Percentiles rank a stretch among this genome's conserved stretches.
Conservation (phyloP, 2,888 invertebrate species). For the Harpagoxenus sublaevis region DNA sequence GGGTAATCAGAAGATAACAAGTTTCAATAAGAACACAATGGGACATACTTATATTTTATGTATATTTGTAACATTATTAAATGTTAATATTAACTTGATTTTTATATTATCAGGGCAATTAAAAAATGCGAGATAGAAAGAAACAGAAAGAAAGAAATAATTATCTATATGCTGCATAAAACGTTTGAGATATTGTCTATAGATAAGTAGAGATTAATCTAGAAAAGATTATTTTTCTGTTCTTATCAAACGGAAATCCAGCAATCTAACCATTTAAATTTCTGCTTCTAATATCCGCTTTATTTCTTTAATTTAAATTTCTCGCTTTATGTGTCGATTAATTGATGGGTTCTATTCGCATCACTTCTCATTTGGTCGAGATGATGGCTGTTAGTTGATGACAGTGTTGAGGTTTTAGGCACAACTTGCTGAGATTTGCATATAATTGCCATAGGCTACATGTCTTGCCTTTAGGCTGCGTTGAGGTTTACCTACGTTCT, state of each 20-base stretch:
- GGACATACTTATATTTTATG: background rate
- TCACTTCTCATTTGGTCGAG: conserved; percentile 1
- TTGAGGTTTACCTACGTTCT: conserved; percentile 65
- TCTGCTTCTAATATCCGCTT: background rate
- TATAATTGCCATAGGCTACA: conserved; percentile 76
- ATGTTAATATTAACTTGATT: background rate
- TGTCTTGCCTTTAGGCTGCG: conserved; percentile 60
- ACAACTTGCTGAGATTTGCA: conserved; percentile 77
- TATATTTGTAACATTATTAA: too few relatives aligned
- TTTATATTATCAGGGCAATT: background rate
- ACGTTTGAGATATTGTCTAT: background rate
- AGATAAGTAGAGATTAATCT: background rate
- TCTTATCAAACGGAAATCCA: background rate
- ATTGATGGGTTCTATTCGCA: background rate
- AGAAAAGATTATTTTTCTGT: background rate
- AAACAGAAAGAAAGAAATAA: background rate
- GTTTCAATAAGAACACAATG: background rate
- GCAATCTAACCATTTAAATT: background rate
- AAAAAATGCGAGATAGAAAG: background rate
- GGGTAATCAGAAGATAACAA: background rate
- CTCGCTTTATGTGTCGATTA: background rate
- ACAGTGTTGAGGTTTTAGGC: conserved; percentile 71
- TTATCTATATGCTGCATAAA: conserved; percentile 10
- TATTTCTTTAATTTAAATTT: background rate
- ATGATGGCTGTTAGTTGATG: conserved; percentile 20